These are phyloP conservation scores for Sarcophaga carnaria DNA, from an alignment of 2,888 invertebrate species.

Conservation along the genomic window DNA sequence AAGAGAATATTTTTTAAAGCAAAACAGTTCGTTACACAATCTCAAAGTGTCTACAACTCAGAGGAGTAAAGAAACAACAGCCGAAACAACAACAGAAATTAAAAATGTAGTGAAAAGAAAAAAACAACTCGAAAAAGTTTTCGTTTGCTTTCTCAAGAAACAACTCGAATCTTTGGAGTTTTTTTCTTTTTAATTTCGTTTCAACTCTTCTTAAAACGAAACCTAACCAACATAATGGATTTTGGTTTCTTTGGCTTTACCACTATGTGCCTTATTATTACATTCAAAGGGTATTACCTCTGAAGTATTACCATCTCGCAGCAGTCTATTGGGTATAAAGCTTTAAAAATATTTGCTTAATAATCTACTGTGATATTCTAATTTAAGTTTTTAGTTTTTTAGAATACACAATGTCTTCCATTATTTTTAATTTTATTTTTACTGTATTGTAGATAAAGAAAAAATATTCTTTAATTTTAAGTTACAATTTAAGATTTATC, in stretches of 20 bases:
- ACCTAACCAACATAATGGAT: not conserved
- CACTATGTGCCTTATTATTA: slow-evolving; percentile 54
- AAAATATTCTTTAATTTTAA: slow-evolving; percentile 20
- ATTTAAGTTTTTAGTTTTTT: slow-evolving; percentile 3
- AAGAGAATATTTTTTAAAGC: slow-evolving; percentile 9
- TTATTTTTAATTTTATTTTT: slow-evolving; percentile 4
- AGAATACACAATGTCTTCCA: slow-evolving; percentile 33
- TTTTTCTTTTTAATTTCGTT: not conserved
- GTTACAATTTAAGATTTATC: slow-evolving; percentile 40
- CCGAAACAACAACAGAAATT: not conserved
- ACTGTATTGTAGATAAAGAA: not conserved
- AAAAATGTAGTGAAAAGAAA: not conserved
- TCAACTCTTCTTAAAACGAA: slow-evolving; percentile 25
- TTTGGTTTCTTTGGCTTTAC: slow-evolving; percentile 38
- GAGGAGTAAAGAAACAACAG: slow-evolving; percentile 8
- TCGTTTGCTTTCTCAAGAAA: not conserved
- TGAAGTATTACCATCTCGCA: not conserved
- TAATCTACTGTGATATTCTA: slow-evolving; percentile 54
- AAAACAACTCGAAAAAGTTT: slow-evolving; percentile 31
- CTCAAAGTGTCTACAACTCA: slow-evolving; percentile 62
- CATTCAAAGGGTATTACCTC: not conserved
- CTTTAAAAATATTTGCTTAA: slow-evolving; percentile 48
- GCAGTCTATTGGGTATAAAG: slow-evolving; percentile 45
- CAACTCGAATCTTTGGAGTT: slow-evolving; percentile 27
- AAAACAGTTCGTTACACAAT: slow-evolving; percentile 59